Conservation (phyloP, 2,888 invertebrate species). For the Drosophila testacea region DNA sequence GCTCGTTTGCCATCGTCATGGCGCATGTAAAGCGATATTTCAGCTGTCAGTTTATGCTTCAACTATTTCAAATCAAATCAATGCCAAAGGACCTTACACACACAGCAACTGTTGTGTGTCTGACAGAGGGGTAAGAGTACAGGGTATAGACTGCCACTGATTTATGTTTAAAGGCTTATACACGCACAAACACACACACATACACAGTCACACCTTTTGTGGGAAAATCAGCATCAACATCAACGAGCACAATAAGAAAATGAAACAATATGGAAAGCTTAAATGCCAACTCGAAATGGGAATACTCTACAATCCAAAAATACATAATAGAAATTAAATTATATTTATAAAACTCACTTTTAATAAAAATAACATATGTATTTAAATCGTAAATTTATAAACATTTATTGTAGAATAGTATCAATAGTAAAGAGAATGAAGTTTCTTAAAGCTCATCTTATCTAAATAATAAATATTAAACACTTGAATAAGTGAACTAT, state of each 20-base stretch:
- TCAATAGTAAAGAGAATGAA: too few relatives aligned
- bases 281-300: not conserved
- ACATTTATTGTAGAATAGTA: too few relatives aligned
- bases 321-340: not conserved
- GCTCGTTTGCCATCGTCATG: conserved; percentile 51
- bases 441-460: too few relatives aligned
- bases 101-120: conserved; percentile 5
- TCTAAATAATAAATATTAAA: too few relatives aligned
- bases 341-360: too few relatives aligned
- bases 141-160: conserved; percentile 53
- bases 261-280: not conserved
- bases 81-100: conserved; percentile 61
- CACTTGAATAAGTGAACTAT: too few relatives aligned
- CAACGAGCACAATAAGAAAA: conserved; percentile 22
- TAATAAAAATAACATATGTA: too few relatives aligned
- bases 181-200: not conserved
- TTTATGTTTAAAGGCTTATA: conserved; percentile 73
- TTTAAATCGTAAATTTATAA: too few relatives aligned
- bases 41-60: conserved; percentile 78
- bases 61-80: conserved; percentile 78
- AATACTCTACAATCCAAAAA: conserved; percentile 21
- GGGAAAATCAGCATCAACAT: conserved; percentile 36
- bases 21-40: conserved; percentile 76
- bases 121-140: not conserved
- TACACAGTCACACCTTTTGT: conserved; percentile 40